phyloP scores from a whole-genome alignment of 1,140 invertebrate genomes.

The Sarcophaga bullata region DNA sequence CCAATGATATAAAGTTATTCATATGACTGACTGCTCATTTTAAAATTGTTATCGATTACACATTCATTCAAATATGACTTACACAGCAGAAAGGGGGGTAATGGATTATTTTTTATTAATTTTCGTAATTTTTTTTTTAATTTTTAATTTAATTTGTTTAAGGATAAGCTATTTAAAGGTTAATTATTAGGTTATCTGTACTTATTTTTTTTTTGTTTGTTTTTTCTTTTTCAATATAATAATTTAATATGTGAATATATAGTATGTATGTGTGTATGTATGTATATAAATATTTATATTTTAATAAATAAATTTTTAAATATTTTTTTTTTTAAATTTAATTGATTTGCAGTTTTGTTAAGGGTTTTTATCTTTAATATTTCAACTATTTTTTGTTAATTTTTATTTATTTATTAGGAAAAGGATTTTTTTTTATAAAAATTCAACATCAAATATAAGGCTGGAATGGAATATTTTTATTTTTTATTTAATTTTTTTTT shows the following conservation, averaged over 20 bases:
- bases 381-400: constrained; percentile 17
- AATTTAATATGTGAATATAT: not conserved
- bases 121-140: no score
- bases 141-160: no score
- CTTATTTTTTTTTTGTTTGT: not conserved
- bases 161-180: no score
- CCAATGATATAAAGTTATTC: no score
- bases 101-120: no score
- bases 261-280: not conserved
- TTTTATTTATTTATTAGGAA: not conserved
- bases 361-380: not conserved
- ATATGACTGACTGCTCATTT: no score
- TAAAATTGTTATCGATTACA: no score
- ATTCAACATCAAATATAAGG: constrained; percentile 35
- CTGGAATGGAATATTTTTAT: constrained; percentile 31
- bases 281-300: not conserved
- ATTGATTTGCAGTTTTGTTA: not conserved
- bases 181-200: no score
- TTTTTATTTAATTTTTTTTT: not conserved
- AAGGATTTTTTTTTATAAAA: constrained; percentile 2
- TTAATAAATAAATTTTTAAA: no score
- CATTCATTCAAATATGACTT: no score
- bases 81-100: no score
- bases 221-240: not conserved
- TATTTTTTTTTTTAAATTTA: no score